Base-by-base conservation (phyloP, 2,888 invertebrate genomes). In the Dexiosoma caninum region DNA sequence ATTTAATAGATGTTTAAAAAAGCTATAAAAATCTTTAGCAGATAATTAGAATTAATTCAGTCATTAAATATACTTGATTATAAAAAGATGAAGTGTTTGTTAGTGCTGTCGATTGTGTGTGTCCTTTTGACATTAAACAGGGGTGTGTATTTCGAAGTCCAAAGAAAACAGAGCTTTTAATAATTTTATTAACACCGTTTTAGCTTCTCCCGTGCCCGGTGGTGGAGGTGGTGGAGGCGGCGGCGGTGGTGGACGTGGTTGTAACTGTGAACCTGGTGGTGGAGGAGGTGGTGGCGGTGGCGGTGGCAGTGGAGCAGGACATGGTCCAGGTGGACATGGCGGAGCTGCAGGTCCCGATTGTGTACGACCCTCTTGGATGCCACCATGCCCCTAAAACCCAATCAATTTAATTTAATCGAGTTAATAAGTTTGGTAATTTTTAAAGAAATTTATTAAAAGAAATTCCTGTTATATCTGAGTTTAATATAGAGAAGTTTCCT, bases 181-280 rank as follows among this genome's bases (percentile, higher is more conserved):
- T 8, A n/a, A 40, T 32, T 14, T 30, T 30, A n/a, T 55, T n/a
- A 19, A 35, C n/a, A 32, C 27, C 2, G 44, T 3, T 51, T 2
- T 32, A 83, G 83, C 75, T 40, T 72, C 75, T 2, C 83, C 83
- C 9, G 12, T 83, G 44, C 83, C 83, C 2, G 83, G 83, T 6
- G 83, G 83, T 10, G 83, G 83, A 23, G 84, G 84, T 10, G 84
- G 82, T 21, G 84, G 84, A 10, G 83, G 83, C 12, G 83, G 81
- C 7, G 84, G 84, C 10, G 80, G 83, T 32, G 84, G 83, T 42
- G 84, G 83, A 0, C 84, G 84, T 4, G 84, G 84, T 32, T 84
- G 84, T 35, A 84, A 83, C 66, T 84, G 84, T 76, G 84, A 84
- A n/a, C 83, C 76, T 8, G 84, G 84, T 2, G 83, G 83, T 19